phyloP scores from a whole-genome alignment of 2,797 vertebrate species.

The Hydrolagus colliei region DNA sequence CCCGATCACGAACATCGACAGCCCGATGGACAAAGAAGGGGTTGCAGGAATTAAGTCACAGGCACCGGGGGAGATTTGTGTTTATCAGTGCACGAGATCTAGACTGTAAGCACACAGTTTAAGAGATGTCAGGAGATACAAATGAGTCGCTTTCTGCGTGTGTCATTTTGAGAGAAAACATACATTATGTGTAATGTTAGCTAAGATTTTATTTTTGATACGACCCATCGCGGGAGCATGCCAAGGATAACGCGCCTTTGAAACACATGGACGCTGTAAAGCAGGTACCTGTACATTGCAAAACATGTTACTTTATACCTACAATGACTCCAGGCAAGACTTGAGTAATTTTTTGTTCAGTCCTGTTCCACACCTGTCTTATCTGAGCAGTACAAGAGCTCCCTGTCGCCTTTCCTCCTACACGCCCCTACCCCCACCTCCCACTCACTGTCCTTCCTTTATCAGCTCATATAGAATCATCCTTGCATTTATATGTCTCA shows the following conservation, averaged over 20 bases:
- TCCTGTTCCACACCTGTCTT: constrained; percentile 27
- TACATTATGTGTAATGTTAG: not conserved
- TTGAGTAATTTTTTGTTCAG: constrained; percentile 29
- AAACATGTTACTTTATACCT: constrained; percentile 15
- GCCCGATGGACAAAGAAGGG: too few relatives aligned
- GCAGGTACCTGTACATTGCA: not conserved
- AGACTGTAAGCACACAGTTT: not conserved
- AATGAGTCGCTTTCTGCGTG: not conserved
- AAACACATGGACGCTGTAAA: not conserved
- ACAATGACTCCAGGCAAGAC: constrained; percentile 19
- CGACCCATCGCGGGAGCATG: not conserved
- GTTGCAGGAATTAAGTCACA: too few relatives aligned
- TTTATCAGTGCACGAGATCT: not conserved
- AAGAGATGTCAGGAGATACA: constrained; percentile 14
- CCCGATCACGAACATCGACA: too few relatives aligned
- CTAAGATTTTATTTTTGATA: constrained; percentile 21
- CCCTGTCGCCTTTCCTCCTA: not conserved
- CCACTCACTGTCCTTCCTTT: not conserved
- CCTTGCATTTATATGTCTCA: not conserved
- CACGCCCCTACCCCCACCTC: not conserved
- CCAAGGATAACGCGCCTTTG: not conserved
- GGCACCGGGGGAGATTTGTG: not conserved
- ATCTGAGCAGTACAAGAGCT: not conserved
- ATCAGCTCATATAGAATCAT: not conserved
- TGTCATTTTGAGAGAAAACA: not conserved